phyloP scores from a whole-genome alignment of 1,140 invertebrate species.

The Daktulosphaira vitifoliae region DNA sequence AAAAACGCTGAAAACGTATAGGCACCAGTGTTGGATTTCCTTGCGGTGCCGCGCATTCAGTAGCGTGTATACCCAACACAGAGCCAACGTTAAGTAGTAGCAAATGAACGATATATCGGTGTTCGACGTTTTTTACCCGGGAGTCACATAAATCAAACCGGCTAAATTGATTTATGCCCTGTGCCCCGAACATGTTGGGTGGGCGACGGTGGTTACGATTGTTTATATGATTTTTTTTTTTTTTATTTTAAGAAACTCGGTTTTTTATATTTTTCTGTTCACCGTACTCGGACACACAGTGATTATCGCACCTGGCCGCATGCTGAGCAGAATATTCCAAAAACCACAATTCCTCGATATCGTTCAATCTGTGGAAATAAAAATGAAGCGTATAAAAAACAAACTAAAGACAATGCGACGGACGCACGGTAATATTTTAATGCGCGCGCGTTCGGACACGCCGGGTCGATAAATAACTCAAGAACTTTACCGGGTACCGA shows the following conservation, averaged over 20 bases:
- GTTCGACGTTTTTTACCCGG: slow-evolving; percentile 9
- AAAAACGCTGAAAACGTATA: too few relatives aligned
- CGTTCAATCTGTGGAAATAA: slow-evolving; percentile 22
- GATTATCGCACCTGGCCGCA: slow-evolving; percentile 33
- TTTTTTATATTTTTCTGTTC: not conserved
- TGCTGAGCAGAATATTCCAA: slow-evolving; percentile 28
- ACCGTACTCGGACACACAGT: slow-evolving; percentile 3
- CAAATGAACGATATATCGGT: not conserved
- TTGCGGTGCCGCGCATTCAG: too few relatives aligned
- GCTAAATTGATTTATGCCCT: slow-evolving; percentile 32
- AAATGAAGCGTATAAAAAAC: not conserved
- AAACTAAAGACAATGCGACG: slow-evolving; percentile 19
- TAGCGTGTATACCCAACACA: too few relatives aligned
- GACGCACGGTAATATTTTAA: slow-evolving; percentile 22
- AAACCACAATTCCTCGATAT: slow-evolving; percentile 32
- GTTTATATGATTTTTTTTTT: not conserved
- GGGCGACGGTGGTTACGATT: slow-evolving; percentile 27
- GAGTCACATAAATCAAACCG: slow-evolving; percentile 21
- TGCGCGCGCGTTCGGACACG: slow-evolving; percentile 24
- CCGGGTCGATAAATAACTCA: slow-evolving; percentile 32
- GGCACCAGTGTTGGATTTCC: too few relatives aligned
- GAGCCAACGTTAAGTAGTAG: too few relatives aligned
- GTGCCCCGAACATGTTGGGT: slow-evolving; percentile 18
- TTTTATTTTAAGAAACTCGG: not conserved
- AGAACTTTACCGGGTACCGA: slow-evolving; percentile 26